These are phyloP conservation scores for Magallana ariakensis DNA, from an alignment of 1,140 invertebrate genomes.

Conservation along the genomic window DNA sequence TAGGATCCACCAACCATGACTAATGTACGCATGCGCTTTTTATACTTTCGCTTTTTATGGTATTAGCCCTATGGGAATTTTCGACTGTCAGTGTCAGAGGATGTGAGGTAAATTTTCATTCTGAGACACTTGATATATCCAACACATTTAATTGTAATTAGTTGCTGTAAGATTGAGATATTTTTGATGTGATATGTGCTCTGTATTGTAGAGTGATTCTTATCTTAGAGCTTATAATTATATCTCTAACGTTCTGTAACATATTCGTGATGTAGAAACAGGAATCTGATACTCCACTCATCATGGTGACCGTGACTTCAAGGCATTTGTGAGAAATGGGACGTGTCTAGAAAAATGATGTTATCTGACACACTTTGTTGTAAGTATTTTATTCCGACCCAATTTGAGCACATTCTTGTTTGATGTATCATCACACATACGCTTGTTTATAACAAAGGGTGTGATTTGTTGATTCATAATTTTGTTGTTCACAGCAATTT, in stretches of 20 bases:
- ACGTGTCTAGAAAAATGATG: background rate
- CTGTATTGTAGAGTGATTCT: too few species aligned
- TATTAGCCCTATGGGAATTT: background rate
- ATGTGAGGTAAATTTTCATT: background rate
- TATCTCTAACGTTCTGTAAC: too few species aligned
- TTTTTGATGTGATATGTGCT: too few species aligned
- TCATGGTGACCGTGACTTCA: background rate
- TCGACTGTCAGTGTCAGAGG: background rate
- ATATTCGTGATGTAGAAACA: too few species aligned
- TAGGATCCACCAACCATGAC: background rate
- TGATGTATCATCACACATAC: background rate
- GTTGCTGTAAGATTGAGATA: too few species aligned
- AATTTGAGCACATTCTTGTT: background rate
- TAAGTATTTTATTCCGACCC: background rate
- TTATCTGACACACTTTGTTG: background rate
- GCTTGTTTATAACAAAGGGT: too few species aligned
- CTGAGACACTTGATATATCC: background rate
- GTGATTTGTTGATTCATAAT: too few species aligned
- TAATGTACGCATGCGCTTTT: constrained; percentile 17
- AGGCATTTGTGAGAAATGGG: constrained; percentile 5
- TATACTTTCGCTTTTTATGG: constrained; percentile 30
- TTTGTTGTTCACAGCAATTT: too few species aligned
- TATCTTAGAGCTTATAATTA: too few species aligned
- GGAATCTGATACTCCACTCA: background rate
- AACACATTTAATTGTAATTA: too few species aligned